Conservation (phyloP, 2,888 invertebrate genomes). For the Noctua fimbriata region DNA sequence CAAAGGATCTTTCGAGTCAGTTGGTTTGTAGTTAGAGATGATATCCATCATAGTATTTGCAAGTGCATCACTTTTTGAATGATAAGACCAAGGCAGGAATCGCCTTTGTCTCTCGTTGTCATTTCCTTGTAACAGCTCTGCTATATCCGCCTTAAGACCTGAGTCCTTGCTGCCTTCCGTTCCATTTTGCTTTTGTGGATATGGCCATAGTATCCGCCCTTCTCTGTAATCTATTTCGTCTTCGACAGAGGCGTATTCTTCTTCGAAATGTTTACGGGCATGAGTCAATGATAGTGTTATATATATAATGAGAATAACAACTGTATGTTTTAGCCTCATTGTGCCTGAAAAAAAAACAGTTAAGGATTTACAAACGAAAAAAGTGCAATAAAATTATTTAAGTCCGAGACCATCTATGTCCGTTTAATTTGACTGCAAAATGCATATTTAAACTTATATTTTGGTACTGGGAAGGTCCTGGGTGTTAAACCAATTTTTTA, state of each 20-base stretch:
- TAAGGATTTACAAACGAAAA: neutral
- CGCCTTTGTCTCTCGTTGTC: slow-evolving; percentile 69
- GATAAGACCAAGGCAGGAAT: slow-evolving; percentile 74
- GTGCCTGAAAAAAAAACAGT: slow-evolving; percentile 66
- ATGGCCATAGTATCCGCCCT: slow-evolving; percentile 80
- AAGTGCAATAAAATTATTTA: neutral
- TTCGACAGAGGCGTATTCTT: slow-evolving; percentile 74
- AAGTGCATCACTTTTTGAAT: slow-evolving; percentile 78
- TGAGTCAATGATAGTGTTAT: slow-evolving; percentile 61
- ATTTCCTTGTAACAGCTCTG: slow-evolving; percentile 43
- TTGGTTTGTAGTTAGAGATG: slow-evolving; percentile 76
- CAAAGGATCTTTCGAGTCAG: slow-evolving; percentile 80
- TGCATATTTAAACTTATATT: neutral
- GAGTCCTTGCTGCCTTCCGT: slow-evolving; percentile 53
- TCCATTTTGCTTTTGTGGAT: slow-evolving; percentile 72
- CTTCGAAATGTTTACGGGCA: slow-evolving; percentile 67
- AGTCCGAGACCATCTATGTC: neutral
- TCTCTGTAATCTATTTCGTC: slow-evolving; percentile 70
- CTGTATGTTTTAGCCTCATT: slow-evolving; percentile 73
- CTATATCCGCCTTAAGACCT: slow-evolving; percentile 44
- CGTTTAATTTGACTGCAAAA: neutral
- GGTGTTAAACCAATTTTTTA: neutral
- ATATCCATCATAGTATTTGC: slow-evolving; percentile 85
- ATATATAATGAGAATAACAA: slow-evolving; percentile 63
- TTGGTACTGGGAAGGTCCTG: neutral